Base-by-base conservation (phyloP, 2,797 vertebrate species). In the Ibycter americanus region DNA sequence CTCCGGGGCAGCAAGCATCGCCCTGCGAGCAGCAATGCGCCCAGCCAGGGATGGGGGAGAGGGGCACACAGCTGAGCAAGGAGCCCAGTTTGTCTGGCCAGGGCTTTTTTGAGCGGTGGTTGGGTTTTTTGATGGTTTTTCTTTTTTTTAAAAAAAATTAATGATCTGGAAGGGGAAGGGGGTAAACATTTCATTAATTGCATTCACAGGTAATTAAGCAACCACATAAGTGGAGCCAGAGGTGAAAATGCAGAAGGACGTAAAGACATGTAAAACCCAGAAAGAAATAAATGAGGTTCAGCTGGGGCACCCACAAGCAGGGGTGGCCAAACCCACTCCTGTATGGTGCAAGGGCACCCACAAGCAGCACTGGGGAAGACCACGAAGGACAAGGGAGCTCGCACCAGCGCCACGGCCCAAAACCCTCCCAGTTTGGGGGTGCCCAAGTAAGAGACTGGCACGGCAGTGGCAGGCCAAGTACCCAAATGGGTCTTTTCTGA, bases 241-340 rank as follows among this genome's bases (percentile, higher is more conserved):
- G 73, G 15, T 2, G 13, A 34, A 55, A 80, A 59, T 22, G 14
- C 3, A 46, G 3, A 11, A 4, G 0, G 76, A 47, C 72, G 52
- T 25, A 25, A 15, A 19, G 84, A n/a, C 12, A 34, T 52, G 61
- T 47, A 58, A 34, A 84, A 20, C 27, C 12, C 55, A 13, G 31
- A 32, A n/a, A 51, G 46, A 25, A 86, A 56, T 2, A 59, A 68
- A 2, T 4, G 51, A 59, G 56, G 67, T 47, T 56, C 4, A 83
- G 61, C 0, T 0, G 38, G 47, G 29, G 15, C 58, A 76, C 6
- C 20, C 36, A 8, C 62, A 23, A 67, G 58, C n/a, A 0, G 1
- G 52, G 22, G 25, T 11, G 44, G 44, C 32, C 15, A 2, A 31
- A 31, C 34, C 5, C 1, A 4, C 29, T 31, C 40, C 59, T 2